These are phyloP conservation scores for Stenotaenia linearis DNA, from an alignment of 2,888 invertebrate genomes.

Conservation along the genomic window DNA sequence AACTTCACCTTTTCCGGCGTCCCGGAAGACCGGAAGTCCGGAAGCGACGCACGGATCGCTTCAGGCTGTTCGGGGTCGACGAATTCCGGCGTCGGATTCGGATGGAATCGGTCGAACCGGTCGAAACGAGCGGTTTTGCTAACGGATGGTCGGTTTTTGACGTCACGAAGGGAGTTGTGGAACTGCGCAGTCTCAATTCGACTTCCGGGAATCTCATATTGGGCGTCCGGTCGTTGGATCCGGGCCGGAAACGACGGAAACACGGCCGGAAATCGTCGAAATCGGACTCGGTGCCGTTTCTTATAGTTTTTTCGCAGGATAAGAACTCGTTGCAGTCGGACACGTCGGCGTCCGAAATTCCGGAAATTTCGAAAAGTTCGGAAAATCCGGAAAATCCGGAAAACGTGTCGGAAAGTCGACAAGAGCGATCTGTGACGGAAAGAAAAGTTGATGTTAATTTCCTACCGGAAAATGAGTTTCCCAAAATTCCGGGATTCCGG, in stretches of 20 bases:
- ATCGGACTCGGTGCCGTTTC: conserved; percentile 44
- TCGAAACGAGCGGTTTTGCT: conserved; percentile 42
- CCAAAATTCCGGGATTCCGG: no score
- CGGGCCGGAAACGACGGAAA: neutral
- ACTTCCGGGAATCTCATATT: neutral
- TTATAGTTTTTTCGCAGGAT: conserved; percentile 47
- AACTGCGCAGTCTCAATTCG: neutral
- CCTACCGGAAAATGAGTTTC: no score
- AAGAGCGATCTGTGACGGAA: no score
- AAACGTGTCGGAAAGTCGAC: no score
- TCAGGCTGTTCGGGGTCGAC: neutral
- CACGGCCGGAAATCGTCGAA: neutral
- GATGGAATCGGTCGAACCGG: conserved; percentile 28
- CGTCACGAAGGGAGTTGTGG: conserved; percentile 39
- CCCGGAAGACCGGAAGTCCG: neutral
- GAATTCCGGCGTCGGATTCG: neutral
- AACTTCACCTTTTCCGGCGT: conserved; percentile 46
- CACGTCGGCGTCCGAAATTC: neutral
- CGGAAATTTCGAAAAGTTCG: neutral
- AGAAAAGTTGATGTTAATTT: no score
- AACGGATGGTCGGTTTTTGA: conserved; percentile 47
- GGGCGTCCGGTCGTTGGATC: neutral
- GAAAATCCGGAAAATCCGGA: no score
- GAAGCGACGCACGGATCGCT: neutral
- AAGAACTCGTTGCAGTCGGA: conserved; percentile 41